Percentiles rank a stretch among this genome's conserved stretches.
Conservation (phyloP, 2,888 invertebrate species). For the Drepana falcataria region DNA sequence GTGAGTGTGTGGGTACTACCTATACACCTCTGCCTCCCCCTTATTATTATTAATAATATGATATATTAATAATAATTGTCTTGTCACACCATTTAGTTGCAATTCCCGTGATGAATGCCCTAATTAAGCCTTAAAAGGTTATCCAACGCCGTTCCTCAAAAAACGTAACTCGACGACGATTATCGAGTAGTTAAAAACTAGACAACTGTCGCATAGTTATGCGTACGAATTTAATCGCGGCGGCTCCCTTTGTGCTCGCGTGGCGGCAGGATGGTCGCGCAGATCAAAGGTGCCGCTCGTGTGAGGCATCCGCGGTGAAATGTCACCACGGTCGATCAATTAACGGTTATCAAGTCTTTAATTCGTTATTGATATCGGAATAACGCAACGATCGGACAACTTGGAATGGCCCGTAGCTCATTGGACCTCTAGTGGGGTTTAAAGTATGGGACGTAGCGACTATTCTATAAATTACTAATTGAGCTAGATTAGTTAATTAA, state of each 20-base stretch:
- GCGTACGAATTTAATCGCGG: conserved; percentile 72
- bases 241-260: conserved; percentile 57
- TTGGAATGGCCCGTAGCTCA: conserved; percentile 47
- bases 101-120: conserved; percentile 9
- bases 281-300: conserved; percentile 63
- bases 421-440: conserved; percentile 33
- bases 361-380: conserved; percentile 66
- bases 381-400: conserved; percentile 33
- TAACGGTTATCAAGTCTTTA: conserved; percentile 59
- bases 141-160: conserved; percentile 34
- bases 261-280: conserved; percentile 45
- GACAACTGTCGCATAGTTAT: conserved; percentile 70
- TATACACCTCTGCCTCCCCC: no score
- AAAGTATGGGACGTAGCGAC: conserved; percentile 12
- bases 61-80: background rate
- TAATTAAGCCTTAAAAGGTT: conserved; percentile 38
- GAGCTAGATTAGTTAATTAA: no score
- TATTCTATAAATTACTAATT: conserved; percentile 6
- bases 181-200: conserved; percentile 47
- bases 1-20: no score
- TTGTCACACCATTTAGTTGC: background rate
- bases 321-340: conserved; percentile 75
- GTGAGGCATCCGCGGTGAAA: conserved; percentile 62
- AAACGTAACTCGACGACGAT: conserved; percentile 35
- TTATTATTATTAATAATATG: no score